These are phyloP conservation scores for Halisarca cf. caerulea DNA, from an alignment of 37 sponge, comb jelly and placozoan genomes.

Conservation along the genomic window DNA sequence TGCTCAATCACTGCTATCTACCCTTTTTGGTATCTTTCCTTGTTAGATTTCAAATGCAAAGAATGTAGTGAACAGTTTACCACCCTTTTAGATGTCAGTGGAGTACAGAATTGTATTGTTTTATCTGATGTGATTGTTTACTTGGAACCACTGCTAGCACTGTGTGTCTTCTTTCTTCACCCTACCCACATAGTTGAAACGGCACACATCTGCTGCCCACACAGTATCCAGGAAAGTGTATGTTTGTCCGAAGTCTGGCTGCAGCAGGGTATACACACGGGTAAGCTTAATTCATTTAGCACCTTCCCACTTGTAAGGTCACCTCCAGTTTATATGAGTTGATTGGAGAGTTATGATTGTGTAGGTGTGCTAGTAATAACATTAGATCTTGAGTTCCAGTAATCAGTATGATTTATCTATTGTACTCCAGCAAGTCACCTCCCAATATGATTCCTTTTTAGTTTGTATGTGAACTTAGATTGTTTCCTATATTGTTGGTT, in stretches of 20 bases:
- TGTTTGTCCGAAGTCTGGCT: constrained; percentile 15
- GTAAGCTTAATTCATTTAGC: neutral
- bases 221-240: neutral
- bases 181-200: neutral
- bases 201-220: neutral
- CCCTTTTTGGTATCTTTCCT: neutral
- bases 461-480: too few relatives aligned
- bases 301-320: constrained; percentile 5
- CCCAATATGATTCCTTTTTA: too few relatives aligned
- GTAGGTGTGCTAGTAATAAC: constrained; percentile 14
- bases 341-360: neutral
- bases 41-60: constrained; percentile 5
- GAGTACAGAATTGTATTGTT: too few relatives aligned
- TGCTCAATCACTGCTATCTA: neutral
- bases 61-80: neutral
- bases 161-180: too few relatives aligned
- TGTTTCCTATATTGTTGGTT: too few relatives aligned
- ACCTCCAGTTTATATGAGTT: neutral
- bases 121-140: too few relatives aligned
- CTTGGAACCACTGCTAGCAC: too few relatives aligned
- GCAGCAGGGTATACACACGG: constrained; percentile 9
- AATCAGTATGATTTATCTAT: neutral
- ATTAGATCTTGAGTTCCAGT: constrained; percentile 2
- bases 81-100: neutral
- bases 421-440: too few relatives aligned